Percentiles rank a stretch among this genome's conserved stretches.
Evolutionary conservation across 1,140 invertebrate species (phyloP).

Genomic region (Pteromalus puparum): DNA sequence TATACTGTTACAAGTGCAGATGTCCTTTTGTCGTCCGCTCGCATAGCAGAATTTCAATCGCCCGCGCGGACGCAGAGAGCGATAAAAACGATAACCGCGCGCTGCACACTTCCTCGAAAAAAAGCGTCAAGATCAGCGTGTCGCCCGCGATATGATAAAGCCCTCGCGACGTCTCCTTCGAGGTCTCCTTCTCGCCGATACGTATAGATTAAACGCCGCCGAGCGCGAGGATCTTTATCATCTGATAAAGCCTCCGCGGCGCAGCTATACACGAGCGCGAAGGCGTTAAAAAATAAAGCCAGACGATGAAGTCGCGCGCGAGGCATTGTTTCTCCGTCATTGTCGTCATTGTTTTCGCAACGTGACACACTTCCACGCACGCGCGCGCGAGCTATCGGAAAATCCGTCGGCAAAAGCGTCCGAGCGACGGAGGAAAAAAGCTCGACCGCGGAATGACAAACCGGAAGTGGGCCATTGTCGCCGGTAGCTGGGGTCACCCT

Average conservation of each 20-base stretch:
- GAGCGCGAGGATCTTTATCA: background rate
- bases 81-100: background rate
- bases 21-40: background rate
- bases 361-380: background rate
- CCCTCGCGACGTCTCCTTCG: too few relatives aligned
- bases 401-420: background rate
- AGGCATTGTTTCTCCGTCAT: background rate
- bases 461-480: slow-evolving; percentile 60
- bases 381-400: background rate
- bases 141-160: background rate
- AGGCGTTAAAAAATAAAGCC: background rate
- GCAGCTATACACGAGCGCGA: background rate
- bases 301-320: too few relatives aligned
- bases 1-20: too few relatives aligned
- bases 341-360: slow-evolving; percentile 4
- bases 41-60: background rate
- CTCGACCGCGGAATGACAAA: slow-evolving; percentile 37
- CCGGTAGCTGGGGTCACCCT: slow-evolving; percentile 54
- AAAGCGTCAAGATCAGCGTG: background rate
- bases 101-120: background rate
- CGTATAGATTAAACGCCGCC: too few relatives aligned
- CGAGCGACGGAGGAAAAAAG: slow-evolving; percentile 17
- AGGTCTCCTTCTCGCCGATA: too few relatives aligned
- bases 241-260: background rate
- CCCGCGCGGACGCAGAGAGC: background rate